Base-by-base conservation (phyloP, 2,888 invertebrate species). In the Ametastegia equiseti region DNA sequence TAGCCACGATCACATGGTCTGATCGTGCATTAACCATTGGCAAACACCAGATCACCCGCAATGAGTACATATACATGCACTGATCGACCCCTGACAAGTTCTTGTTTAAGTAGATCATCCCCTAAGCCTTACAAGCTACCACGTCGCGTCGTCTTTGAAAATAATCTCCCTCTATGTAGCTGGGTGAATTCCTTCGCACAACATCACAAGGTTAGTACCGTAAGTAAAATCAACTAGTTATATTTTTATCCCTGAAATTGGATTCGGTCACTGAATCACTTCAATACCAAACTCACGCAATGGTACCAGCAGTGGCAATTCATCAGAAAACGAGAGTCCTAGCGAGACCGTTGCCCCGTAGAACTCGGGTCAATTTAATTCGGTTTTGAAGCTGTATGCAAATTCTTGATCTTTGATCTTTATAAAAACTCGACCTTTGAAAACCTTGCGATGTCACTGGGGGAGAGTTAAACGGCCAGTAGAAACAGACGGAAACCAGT, bases 11-110 rank as follows among this genome's bases (percentile, higher is more conserved):
- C 67, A 36, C 39, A 39, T 23, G 67, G 67, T 15, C 11, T 67
- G 67, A 39, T 67, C 67, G 23, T 67, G 19, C 67, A 33, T 67
- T 67, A 67, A 67, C 67, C 36, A 39, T 67, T 19, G 67, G n/a
- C 39, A 39, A 67, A 67, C 39, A 11, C 39, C 60, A 60, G 60
- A 30, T 60, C 30, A 30, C 23, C 60, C 60, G 60, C 60, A 30
- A 60, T 30, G 30, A 13, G 30, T 54, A 54, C 36, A 7, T 19
- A 60, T 15, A 30, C 30, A 39, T 23, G 9, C 67, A 19, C n/a
- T 39, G 19, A 67, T 67, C 39, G 27, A 30, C 19, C 11, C 11
- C 4, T 23, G 67, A 67, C 36, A 67, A 67, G 27, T 67, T 67
- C 27, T 39, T 27, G 39, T 67, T 39, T 19, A 19, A 67, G 36